Base-by-base conservation (phyloP, 2,888 invertebrate species). In the Chydorus sphaericus region DNA sequence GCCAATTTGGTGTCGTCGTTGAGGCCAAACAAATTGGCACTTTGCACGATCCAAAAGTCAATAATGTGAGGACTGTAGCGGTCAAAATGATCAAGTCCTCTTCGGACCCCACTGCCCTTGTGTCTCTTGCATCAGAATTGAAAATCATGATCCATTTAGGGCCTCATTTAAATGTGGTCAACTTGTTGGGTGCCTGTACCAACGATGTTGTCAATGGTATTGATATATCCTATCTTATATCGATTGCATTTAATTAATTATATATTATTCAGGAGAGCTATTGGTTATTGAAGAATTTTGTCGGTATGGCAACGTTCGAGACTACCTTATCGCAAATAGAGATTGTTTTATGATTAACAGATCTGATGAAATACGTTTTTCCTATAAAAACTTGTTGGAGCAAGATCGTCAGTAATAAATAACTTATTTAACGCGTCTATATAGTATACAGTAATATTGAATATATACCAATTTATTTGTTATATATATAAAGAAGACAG, bases 101-200 rank as follows among this genome's bases (percentile, higher is more conserved):
- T 48, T 85, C 88, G 0, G 91, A 93, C 66, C 78, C 80, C 38
- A 84, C 87, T 64, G 44, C 23, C 1, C 83, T 93, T 60, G 83
- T 83, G 66, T 90, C 93, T 0, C 72, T 96, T 44, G 83, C 89
- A 23, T 87, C 91, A 0, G 96, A 96, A 69, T 73, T 96, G 20
- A 96, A 96, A 73, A 93, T 96, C 58, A 87, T 96, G 84, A 85
- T 89, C 6, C 92, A 96, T 71, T 75, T 96, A 61, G 94, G 94
- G 0, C 85, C 87, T 65, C 93, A 96, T 70, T 72, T 94, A 48
- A 96, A 96, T 69, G 91, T 96, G 44, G 89, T 96, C 2, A 94
- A 94, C 72, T 75, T 96, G 49, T 76, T 96, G 20, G 96, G 96
- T 48, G 94, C 94, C 18, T 89, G 90, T 60, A 96, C 94, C 0